Evolutionary conservation across 2,113 vertebrate species (phyloP).

Genomic region (Ceyx cyanopectus): DNA sequence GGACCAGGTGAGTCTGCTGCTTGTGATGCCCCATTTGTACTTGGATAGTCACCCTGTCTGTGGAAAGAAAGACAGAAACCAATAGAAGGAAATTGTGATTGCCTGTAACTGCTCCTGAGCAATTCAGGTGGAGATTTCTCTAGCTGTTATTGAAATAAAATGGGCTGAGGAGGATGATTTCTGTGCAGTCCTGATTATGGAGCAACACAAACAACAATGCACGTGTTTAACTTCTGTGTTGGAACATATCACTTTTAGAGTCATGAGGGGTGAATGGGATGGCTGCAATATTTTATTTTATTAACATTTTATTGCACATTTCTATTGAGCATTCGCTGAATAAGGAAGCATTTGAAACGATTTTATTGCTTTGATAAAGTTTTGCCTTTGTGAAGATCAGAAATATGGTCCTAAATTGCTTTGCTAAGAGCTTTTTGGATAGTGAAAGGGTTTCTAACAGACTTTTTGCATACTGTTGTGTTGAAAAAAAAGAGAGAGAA

Average conservation of each 20-base stretch:
- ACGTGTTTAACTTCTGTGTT: background rate
- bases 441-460: background rate
- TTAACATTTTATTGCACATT: constrained; percentile 34
- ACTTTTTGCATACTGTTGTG: background rate
- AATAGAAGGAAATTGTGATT: background rate
- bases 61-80: background rate
- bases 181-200: background rate
- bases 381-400: background rate
- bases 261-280: background rate
- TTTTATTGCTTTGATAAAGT: constrained; percentile 37
- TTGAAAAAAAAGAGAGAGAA: background rate
- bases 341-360: background rate
- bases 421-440: background rate
- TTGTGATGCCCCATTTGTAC: background rate
- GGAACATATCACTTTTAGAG: background rate
- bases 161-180: background rate
- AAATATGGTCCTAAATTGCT: background rate
- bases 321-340: background rate
- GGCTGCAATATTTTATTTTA: background rate
- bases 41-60: background rate
- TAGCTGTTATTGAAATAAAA: background rate
- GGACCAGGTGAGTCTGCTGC: background rate
- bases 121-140: background rate
- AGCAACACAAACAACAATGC: background rate
- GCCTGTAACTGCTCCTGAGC: background rate